phyloP scores from a whole-genome alignment of 1,140 invertebrate species.

The Dinoponera quadriceps region DNA sequence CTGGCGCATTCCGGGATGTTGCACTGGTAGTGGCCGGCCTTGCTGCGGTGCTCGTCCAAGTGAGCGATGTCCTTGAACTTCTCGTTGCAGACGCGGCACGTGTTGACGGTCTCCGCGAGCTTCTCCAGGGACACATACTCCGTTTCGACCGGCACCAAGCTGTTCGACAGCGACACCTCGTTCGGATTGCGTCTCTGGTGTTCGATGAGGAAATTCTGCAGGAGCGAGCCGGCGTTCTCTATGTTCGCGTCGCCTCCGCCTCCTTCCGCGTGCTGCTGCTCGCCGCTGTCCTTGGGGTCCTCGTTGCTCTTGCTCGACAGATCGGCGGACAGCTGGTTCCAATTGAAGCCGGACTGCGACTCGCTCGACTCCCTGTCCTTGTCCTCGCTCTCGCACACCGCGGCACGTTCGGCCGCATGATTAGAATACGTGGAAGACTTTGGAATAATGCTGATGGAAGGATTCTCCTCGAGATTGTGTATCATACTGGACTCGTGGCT shows the following conservation, averaged over 20 bases:
- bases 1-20: conserved; percentile 82
- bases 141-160: conserved; percentile 75
- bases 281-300: conserved; percentile 55
- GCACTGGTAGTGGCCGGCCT: conserved; percentile 85
- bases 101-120: conserved; percentile 82
- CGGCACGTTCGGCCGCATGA: conserved; percentile 48
- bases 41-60: conserved; percentile 82
- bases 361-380: conserved; percentile 59
- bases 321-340: conserved; percentile 79
- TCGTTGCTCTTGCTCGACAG: conserved; percentile 56
- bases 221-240: conserved; percentile 74
- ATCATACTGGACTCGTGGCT: conserved; percentile 62
- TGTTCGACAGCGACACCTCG: conserved; percentile 73
- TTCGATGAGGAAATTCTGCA: conserved; percentile 83
- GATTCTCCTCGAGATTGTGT: conserved; percentile 70
- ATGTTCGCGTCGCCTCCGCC: conserved; percentile 57
- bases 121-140: conserved; percentile 85
- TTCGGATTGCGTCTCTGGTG: conserved; percentile 81
- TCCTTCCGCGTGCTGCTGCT: conserved; percentile 57
- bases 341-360: conserved; percentile 66
- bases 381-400: conserved; percentile 48
- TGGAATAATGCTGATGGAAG: conserved; percentile 75
- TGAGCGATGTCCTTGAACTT: conserved; percentile 83
- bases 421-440: conserved; percentile 74
- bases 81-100: conserved; percentile 84